Evolutionary conservation across 2,797 vertebrate genomes (phyloP), one percentile per base, ranked within the genome.

Genomic region (Halcyon leucocephala): DNA sequence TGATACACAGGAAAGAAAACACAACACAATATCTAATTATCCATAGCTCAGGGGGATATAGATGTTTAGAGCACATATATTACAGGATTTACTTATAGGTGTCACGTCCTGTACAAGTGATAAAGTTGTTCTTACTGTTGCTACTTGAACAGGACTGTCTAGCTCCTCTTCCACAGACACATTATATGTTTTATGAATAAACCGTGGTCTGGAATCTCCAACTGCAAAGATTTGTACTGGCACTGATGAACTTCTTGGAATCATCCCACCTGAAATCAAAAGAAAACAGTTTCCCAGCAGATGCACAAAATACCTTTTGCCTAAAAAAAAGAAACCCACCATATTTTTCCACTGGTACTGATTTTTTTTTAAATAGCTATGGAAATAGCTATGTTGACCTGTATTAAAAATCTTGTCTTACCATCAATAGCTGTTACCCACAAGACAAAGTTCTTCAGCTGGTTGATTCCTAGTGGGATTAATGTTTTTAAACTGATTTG

Each of bases 341-440:
- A 10, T 4, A 60, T 8, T 70, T 79, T 66, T 48, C 18, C 42
- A 10, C 15, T 12, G n/a, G 25, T 33, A 66, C 26, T 39, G 25
- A 28, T 49, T 51, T 51, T 49, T 49, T 28, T 51, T 51, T 28
- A 51, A 48, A 51, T 10, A 51, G 28, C 26, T 51, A 28, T 28
- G 26, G 26, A 19, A 77, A 57, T 41, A 81, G 42, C 17, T 85
- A 22, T 57, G 18, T 41, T 66, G 72, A 52, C 20, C 7, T 3
- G 21, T 20, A 33, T 41, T 74, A 42, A 87, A 77, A 77, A 37
- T 67, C 44, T 55, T 65, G 10, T 65, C 97, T 95, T 97, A 99
- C 98, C 98, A 89, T 99, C 98, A 96, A n/a, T 97, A 84, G 98
- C 98, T 44, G 95, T 98, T 84, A 99, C 26, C 76, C 94, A 97